phyloP scores from a whole-genome alignment of 1,140 invertebrate genomes.

The Aphelenchoides besseyi region DNA sequence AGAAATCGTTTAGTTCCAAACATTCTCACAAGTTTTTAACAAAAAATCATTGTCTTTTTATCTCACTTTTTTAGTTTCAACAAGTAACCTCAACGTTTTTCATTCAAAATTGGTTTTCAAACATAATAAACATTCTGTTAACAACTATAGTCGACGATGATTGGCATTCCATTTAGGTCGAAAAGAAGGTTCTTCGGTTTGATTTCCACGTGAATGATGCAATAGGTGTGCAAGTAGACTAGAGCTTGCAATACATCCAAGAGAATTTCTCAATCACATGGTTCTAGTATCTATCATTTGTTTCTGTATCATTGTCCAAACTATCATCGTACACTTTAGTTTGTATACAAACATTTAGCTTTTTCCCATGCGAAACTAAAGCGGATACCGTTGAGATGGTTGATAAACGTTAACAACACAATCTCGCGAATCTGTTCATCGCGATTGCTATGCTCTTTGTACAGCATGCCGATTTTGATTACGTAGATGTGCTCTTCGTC shows the following conservation, averaged over 20 bases:
- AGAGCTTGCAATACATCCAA: constrained; percentile 10
- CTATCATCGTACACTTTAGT: constrained; percentile 70
- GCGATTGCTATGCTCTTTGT: constrained; percentile 27
- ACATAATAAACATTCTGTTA: too few species aligned
- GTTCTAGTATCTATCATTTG: constrained; percentile 60
- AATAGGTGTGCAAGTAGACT: constrained; percentile 12
- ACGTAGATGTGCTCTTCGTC: background rate
- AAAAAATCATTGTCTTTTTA: too few species aligned
- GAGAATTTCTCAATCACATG: background rate
- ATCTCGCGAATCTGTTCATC: constrained; percentile 35
- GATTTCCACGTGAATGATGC: constrained; percentile 24
- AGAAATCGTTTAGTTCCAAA: too few species aligned
- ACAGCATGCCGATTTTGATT: background rate
- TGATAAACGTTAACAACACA: constrained; percentile 27
- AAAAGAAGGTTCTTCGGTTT: constrained; percentile 28
- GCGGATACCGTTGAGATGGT: constrained; percentile 71
- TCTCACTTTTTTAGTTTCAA: too few species aligned
- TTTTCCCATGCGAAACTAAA: constrained; percentile 76
- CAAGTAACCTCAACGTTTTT: too few species aligned
- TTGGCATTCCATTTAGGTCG: background rate
- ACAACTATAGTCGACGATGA: constrained; percentile 1
- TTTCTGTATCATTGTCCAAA: constrained; percentile 68
- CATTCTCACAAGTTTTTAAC: too few species aligned
- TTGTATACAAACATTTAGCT: constrained; percentile 71
- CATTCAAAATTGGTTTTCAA: too few species aligned